Conservation (phyloP, 35 echinoderm and acorn worm species). For the Lytechinus variegatus region DNA sequence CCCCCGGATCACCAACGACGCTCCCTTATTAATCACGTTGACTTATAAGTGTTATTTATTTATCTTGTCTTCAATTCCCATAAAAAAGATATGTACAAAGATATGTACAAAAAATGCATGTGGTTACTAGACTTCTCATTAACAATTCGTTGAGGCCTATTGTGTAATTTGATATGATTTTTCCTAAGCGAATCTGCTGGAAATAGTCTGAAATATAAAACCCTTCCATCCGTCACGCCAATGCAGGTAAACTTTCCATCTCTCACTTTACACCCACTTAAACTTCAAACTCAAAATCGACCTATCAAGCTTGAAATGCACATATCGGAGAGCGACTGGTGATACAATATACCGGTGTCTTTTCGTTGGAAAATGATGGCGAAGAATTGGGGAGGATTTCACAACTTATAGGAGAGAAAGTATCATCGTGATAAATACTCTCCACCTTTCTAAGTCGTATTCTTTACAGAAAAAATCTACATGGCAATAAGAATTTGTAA, state of each 20-base stretch:
- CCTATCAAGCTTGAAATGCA: conserved; percentile 1
- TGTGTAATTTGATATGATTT: background rate
- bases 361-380: background rate
- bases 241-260: background rate
- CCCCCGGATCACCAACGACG: too few species aligned
- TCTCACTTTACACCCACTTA: background rate
- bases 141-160: too few species aligned
- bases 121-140: too few species aligned
- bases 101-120: too few species aligned
- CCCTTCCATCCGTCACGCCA: background rate
- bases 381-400: background rate
- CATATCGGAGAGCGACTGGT: background rate
- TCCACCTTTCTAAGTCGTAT: background rate
- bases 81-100: too few species aligned
- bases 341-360: too few species aligned
- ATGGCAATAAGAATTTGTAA: conserved; percentile 22
- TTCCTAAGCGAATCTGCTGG: background rate
- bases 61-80: too few species aligned
- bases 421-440: background rate
- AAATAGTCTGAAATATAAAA: background rate
- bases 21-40: too few species aligned
- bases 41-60: too few species aligned
- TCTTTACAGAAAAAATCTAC: background rate
- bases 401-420: background rate
- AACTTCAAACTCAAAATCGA: background rate